Evolutionary conservation across 2,113 vertebrate species (phyloP).

Genomic region (Rallus limicola): DNA sequence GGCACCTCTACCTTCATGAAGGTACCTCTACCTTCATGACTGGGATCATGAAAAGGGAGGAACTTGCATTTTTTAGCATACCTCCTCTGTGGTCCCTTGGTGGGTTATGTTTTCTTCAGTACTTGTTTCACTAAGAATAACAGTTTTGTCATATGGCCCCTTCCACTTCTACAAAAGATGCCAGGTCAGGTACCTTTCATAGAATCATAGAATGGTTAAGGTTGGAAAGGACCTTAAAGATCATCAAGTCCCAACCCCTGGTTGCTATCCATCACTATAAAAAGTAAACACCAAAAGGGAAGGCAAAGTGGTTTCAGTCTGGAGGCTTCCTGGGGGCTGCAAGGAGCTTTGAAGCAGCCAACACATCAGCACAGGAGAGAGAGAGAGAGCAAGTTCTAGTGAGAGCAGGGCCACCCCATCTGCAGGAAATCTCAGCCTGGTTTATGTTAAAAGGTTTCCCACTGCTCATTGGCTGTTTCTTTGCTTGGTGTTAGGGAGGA

Average conservation of each 20-base stretch:
- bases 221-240: too few species aligned
- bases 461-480: not conserved
- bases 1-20: not conserved
- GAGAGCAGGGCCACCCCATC: not conserved
- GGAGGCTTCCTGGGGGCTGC: not conserved
- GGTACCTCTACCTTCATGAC: not conserved
- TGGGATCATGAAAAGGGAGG: not conserved
- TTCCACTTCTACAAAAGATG: not conserved
- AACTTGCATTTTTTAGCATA: not conserved
- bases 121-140: not conserved
- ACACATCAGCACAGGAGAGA: rapidly evolving
- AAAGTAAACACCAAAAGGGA: not conserved
- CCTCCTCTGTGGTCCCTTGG: not conserved
- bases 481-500: not conserved
- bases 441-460: not conserved
- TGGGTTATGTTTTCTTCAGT: not conserved
- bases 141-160: rapidly evolving
- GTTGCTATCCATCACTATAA: not conserved
- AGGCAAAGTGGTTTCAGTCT: not conserved
- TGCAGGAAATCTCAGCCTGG: not conserved
- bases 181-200: not conserved
- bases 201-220: too few species aligned
- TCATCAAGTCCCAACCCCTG: too few species aligned
- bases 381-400: not conserved
- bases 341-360: not conserved